Evolutionary conservation across 2,888 invertebrate species (phyloP), one percentile per base, ranked within the genome.

Genomic region (Drosophila helvetica): DNA sequence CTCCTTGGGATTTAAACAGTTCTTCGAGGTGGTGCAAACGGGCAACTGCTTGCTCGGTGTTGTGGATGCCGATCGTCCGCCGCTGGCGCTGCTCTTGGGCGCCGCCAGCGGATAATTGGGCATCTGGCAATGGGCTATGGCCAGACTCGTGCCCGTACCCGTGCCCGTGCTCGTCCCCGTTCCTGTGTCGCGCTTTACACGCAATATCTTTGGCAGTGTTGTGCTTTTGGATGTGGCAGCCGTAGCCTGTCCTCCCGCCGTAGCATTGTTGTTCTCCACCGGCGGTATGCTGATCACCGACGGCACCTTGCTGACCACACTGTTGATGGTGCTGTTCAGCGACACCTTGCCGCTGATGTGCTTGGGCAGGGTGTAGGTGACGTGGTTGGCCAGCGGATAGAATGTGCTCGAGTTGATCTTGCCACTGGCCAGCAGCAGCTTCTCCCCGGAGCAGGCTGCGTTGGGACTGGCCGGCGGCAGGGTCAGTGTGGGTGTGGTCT

Each of bases 1-100:
- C 72, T 92, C 92, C 72, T 91, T 92, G 47, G 92, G 92, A 86
- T 92, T 92, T 48, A 91, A 86, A 59, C 92, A 92, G 73, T 92
- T 92, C 77, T 92, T 92, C 22, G 92, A 92, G 64, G 92, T 92
- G 58, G 92, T 92, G 74, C 92, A 92, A 53, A 92, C 92, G 2
- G 92, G 92, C 67, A 92, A 82, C 68, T 92, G 90, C 63, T 91
- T 92, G 56, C 79, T 80, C 46, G 86, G 78, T 38, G 38, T 38
- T 38, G 38, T 38, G 6, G 38, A 38, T 38, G 38, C 38, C 19
- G 89, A 83, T 15, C 74, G 46, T 9, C 56, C 54, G 33, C 74
- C 48, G 17, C 18, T 54, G 45, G 46, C 17, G 64, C 22, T 17
- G 57, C 30, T 22, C 25, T 70, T 71, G 10, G 59, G 25, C 19